Evolutionary conservation across 2,113 vertebrate species (phyloP).

Genomic region (Kryptolebias marmoratus): DNA sequence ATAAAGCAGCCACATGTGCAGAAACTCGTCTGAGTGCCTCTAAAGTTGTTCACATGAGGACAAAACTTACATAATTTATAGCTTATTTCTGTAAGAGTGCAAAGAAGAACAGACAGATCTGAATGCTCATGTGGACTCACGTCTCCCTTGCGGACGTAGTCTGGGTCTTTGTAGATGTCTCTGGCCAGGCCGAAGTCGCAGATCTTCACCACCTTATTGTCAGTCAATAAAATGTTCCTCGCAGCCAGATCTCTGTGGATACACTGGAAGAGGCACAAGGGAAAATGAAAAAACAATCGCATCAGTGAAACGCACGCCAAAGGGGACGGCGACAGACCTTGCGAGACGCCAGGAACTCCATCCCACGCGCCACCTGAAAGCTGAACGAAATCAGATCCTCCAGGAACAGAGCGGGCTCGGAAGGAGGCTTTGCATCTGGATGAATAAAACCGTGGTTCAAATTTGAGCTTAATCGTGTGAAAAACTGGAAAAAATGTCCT

Average conservation of each 20-base stretch:
- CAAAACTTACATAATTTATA: background rate
- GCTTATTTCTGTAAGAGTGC: no score
- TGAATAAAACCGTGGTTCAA: background rate
- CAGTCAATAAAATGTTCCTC: conserved; percentile 92
- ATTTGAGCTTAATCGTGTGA: background rate
- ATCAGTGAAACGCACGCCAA: background rate
- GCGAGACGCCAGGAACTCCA: conserved; percentile 95
- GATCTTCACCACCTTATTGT: conserved; percentile 97
- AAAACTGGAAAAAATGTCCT: background rate
- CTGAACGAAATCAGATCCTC: conserved; percentile 96
- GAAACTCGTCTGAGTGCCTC: background rate
- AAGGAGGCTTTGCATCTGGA: conserved; percentile 34
- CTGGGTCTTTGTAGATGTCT: conserved; percentile 95
- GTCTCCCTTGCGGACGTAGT: conserved; percentile 95
- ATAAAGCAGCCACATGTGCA: background rate
- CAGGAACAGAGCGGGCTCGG: conserved; percentile 81
- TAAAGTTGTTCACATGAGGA: background rate
- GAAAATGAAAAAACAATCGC: conserved; percentile 3
- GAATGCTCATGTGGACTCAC: conserved; percentile 80
- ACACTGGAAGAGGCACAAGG: conserved; percentile 77
- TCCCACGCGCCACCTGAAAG: conserved; percentile 95
- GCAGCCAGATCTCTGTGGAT: conserved; percentile 96
- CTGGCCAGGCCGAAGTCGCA: conserved; percentile 95
- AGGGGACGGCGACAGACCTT: conserved; percentile 81
- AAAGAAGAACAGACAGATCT: background rate